Evolutionary conservation across 35 echinoderm and acorn worm species (phyloP).

Genomic region (Nesometra sesokonis): DNA sequence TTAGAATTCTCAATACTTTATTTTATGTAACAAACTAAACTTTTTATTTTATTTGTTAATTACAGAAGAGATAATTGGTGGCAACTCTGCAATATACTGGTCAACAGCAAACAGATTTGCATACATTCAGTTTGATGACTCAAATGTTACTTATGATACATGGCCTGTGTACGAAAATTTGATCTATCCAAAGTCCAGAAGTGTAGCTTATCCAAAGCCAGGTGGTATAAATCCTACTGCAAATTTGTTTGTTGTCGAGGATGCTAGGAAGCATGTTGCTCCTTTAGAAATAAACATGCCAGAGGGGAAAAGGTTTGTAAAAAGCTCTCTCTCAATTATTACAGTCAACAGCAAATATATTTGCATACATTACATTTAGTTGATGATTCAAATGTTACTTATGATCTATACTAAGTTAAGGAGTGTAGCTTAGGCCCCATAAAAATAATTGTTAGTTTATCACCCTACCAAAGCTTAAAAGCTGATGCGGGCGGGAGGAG

Average conservation of each 20-base stretch:
- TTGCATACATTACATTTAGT: too few species aligned
- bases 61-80: constrained; percentile 54
- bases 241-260: constrained; percentile 28
- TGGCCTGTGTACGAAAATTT: constrained; percentile 59
- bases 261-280: neutral
- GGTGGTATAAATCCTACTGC: constrained; percentile 48
- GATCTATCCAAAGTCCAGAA: constrained; percentile 27
- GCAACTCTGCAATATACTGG: constrained; percentile 82
- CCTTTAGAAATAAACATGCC: neutral
- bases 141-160: constrained; percentile 17
- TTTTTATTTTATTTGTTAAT: too few species aligned
- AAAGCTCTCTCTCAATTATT: too few species aligned
- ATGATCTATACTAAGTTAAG: too few species aligned
- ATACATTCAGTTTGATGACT: constrained; percentile 66
- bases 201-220: constrained; percentile 59
- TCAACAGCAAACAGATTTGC: constrained; percentile 26
- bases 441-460: too few species aligned
- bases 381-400: too few species aligned
- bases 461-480: too few species aligned
- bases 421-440: too few species aligned
- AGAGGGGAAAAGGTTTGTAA: too few species aligned
- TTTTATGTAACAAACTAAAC: too few species aligned
- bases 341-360: too few species aligned
- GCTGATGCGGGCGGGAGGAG: too few species aligned
- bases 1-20: neutral